phyloP scores from a whole-genome alignment of 1,140 invertebrate species.

The Bombus soroeensis region DNA sequence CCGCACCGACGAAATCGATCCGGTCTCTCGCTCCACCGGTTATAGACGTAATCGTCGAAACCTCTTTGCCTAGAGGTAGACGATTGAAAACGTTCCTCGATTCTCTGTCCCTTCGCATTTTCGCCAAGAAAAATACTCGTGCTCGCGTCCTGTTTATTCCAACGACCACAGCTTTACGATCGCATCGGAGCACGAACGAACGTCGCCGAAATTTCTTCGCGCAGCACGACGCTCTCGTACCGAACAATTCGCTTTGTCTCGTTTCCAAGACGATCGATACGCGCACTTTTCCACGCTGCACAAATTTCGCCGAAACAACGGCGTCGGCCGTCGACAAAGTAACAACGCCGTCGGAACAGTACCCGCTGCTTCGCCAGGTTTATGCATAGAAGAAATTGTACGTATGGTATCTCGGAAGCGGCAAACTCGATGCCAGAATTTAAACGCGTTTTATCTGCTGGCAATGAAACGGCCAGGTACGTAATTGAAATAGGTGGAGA shows the following conservation, averaged over 20 bases:
- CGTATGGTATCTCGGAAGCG: neutral
- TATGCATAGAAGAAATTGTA: neutral
- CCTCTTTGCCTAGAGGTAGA: neutral
- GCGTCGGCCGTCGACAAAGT: neutral
- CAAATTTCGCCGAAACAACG: neutral
- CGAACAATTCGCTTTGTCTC: slow-evolving; percentile 1
- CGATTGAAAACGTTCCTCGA: neutral
- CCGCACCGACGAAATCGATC: slow-evolving; percentile 30
- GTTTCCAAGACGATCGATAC: neutral
- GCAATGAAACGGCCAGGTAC: neutral
- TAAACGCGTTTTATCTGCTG: neutral
- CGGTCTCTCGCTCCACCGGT: neutral
- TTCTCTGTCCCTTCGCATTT: neutral
- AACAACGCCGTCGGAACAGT: neutral
- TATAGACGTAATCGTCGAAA: slow-evolving; percentile 2
- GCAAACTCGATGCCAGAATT: neutral
- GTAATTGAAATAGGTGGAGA: slow-evolving; percentile 13
- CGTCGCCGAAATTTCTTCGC: neutral
- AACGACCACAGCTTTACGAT: neutral
- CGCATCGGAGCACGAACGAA: neutral
- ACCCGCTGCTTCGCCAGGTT: neutral
- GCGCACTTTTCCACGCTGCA: neutral
- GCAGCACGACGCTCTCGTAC: neutral
- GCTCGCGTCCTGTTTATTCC: neutral
- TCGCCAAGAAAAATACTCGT: neutral